Percentiles rank a stretch among this genome's conserved stretches.
phyloP scores from a whole-genome alignment of 2,113 vertebrate genomes.

The Embiotoca jacksoni region DNA sequence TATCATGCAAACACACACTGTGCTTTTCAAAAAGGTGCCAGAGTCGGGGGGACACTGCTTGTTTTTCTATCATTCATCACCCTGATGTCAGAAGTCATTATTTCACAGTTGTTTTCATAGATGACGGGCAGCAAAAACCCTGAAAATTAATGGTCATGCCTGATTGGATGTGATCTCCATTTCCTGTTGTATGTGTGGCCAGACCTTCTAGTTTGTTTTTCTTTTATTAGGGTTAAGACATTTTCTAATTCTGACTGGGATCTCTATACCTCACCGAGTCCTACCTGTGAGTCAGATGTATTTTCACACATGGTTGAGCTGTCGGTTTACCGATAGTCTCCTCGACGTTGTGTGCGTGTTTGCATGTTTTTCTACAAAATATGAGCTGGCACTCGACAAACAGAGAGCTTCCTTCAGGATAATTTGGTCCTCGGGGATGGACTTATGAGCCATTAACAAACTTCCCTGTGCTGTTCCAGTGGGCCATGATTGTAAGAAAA shows the following conservation, averaged over 20 bases:
- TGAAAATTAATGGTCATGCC: slow-evolving; percentile 83
- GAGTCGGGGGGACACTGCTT: slow-evolving; percentile 66
- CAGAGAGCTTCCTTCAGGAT: slow-evolving; percentile 75
- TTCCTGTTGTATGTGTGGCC: slow-evolving; percentile 86
- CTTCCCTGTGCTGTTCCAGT: slow-evolving; percentile 70
- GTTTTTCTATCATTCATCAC: slow-evolving; percentile 88
- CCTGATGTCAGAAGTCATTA: slow-evolving; percentile 84
- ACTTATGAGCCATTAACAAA: slow-evolving; percentile 81
- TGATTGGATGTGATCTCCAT: slow-evolving; percentile 85
- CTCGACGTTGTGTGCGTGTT: background rate
- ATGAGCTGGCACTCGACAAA: slow-evolving; percentile 75
- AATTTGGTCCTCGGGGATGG: slow-evolving; percentile 76
- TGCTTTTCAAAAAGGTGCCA: too few species aligned
- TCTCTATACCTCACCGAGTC: slow-evolving; percentile 4
- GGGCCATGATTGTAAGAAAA: slow-evolving; percentile 73
- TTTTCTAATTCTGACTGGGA: slow-evolving; percentile 29
- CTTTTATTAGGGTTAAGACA: slow-evolving; percentile 76
- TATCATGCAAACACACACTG: too few species aligned
- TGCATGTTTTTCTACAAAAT: slow-evolving; percentile 32
- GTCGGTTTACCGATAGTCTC: slow-evolving; percentile 47
- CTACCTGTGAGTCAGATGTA: slow-evolving; percentile 35
- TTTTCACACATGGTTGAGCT: slow-evolving; percentile 41
- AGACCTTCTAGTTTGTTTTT: slow-evolving; percentile 79
- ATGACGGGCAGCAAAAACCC: slow-evolving; percentile 77
- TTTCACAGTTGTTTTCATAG: slow-evolving; percentile 84